Conservation (phyloP, 92 coral and sea anemone genomes). For the Actinernus sp. region DNA sequence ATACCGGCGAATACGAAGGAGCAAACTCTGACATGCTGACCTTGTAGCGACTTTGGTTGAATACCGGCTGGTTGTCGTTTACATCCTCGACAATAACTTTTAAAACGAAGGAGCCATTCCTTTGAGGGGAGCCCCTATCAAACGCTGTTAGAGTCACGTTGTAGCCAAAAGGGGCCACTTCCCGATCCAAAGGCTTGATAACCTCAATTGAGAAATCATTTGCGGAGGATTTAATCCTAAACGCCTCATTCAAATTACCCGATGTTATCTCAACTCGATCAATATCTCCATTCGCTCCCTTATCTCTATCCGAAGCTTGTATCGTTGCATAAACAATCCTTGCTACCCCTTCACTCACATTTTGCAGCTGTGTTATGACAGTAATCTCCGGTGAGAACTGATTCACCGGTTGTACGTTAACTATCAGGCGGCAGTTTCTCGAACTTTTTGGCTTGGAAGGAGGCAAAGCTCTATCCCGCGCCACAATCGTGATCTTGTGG, state of each 20-base stretch:
- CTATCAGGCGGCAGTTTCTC: slow-evolving; percentile 60
- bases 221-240: slow-evolving; percentile 63
- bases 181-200: slow-evolving; percentile 77
- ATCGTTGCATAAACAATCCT: slow-evolving; percentile 69
- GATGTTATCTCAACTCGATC: slow-evolving; percentile 78
- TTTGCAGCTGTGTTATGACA: slow-evolving; percentile 55
- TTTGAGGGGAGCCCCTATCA: slow-evolving; percentile 87
- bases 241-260: slow-evolving; percentile 70
- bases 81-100: slow-evolving; percentile 59
- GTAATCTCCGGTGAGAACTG: slow-evolving; percentile 78
- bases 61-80: slow-evolving; percentile 65
- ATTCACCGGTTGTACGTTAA: slow-evolving; percentile 75
- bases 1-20: slow-evolving; percentile 79
- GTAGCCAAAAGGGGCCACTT: slow-evolving; percentile 48
- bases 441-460: slow-evolving; percentile 49
- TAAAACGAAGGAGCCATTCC: slow-evolving; percentile 60
- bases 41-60: slow-evolving; percentile 60
- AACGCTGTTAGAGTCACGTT: slow-evolving; percentile 73
- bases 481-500: slow-evolving; percentile 60
- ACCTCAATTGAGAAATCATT: slow-evolving; percentile 50
- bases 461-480: slow-evolving; percentile 67
- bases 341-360: slow-evolving; percentile 52
- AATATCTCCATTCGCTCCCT: slow-evolving; percentile 81
- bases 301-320: slow-evolving; percentile 77
- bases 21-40: slow-evolving; percentile 83